phyloP scores from a whole-genome alignment of 1,140 invertebrate genomes.

The Probaryconus sp. region DNA sequence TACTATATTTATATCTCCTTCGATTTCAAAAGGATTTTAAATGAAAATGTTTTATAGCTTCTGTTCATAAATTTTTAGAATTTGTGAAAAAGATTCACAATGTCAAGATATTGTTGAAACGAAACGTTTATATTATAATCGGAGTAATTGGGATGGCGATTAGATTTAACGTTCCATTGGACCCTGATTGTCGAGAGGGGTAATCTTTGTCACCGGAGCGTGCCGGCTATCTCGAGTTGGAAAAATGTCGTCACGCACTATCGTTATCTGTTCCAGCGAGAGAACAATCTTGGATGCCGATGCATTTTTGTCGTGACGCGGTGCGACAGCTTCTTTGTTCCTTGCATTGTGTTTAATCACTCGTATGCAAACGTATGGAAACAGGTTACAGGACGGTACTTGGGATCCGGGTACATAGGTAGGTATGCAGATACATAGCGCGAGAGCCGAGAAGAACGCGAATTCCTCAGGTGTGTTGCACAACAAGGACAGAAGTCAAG shows the following conservation, averaged over 20 bases:
- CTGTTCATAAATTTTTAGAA: too few relatives aligned
- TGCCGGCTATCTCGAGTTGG: neutral
- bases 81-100: too few relatives aligned
- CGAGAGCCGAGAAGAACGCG: constrained; percentile 62
- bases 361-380: constrained; percentile 59
- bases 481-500: constrained; percentile 25
- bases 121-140: too few relatives aligned
- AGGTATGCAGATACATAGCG: constrained; percentile 65
- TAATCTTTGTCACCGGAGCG: constrained; percentile 28
- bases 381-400: constrained; percentile 65
- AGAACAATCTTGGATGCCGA: constrained; percentile 47
- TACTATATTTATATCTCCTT: too few relatives aligned
- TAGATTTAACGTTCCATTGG: too few relatives aligned
- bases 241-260: constrained; percentile 30
- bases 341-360: constrained; percentile 60
- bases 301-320: constrained; percentile 46
- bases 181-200: constrained; percentile 2
- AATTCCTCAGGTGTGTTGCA: constrained; percentile 51
- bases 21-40: too few relatives aligned
- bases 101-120: too few relatives aligned
- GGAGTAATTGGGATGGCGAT: too few relatives aligned
- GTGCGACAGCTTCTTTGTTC: constrained; percentile 56
- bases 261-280: constrained; percentile 33
- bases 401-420: constrained; percentile 63
- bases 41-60: too few relatives aligned